Percentiles rank a stretch among this genome's conserved stretches.
Evolutionary conservation across 2,797 vertebrate species (phyloP).

Genomic region (Sparidentex hasta): DNA sequence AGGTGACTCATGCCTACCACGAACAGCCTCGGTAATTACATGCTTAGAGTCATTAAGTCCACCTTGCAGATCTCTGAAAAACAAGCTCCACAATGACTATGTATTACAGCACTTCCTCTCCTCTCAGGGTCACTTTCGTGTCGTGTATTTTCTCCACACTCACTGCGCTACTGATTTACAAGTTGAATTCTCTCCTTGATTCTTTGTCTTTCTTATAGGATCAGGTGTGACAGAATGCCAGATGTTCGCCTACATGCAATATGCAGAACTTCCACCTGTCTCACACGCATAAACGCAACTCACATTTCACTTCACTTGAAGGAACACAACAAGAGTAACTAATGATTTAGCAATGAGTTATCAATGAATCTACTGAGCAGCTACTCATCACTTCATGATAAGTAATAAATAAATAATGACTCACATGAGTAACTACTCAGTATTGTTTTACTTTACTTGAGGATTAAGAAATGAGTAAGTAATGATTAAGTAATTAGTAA

Average conservation of each 20-base stretch:
- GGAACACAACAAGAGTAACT: no score
- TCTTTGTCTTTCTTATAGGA: constrained; percentile 28
- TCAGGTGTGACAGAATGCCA: constrained; percentile 60
- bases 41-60: constrained; percentile 60
- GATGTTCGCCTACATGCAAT: constrained; percentile 69
- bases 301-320: not conserved
- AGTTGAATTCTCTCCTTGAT: not conserved
- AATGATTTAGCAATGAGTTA: no score
- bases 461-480: no score
- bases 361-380: no score
- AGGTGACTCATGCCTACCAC: constrained; percentile 67
- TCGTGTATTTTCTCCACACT: not conserved
- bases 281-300: not conserved
- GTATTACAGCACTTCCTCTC: constrained; percentile 5
- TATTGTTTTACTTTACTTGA: no score
- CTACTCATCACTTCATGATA: no score
- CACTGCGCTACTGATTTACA: not conserved
- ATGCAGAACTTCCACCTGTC: constrained; percentile 71
- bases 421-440: no score
- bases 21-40: constrained; percentile 59
- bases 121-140: not conserved
- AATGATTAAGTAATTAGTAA: no score
- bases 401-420: no score
- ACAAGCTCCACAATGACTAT: constrained; percentile 29
- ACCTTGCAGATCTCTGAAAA: constrained; percentile 58